Base-by-base conservation (phyloP, 2,888 invertebrate species). In the Tuberolachnus salignus region DNA sequence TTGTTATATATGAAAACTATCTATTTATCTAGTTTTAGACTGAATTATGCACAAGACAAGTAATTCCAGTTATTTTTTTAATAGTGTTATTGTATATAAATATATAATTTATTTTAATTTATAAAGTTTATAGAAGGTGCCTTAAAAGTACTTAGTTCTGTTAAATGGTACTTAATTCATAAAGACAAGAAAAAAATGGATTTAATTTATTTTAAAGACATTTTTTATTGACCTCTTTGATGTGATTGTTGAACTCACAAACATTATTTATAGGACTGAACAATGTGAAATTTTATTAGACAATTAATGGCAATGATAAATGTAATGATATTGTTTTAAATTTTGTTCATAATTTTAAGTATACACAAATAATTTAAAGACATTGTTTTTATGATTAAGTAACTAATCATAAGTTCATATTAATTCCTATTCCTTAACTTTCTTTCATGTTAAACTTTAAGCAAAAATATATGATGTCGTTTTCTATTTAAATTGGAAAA, bases 231-330 rank as follows among this genome's bases (percentile, higher is more conserved):
- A 73, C 73, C 51, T 51, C 63, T 44, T 64, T 44, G 53, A 74
- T 74, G 53, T 53, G 16, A 74, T 74, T 74, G 53, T 64, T 74
- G 16, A 63, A 74, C 53, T 74, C 73, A 53, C 53, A 53, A 74
- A 74, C 73, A 74, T 73, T 53, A 63, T 73, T 42, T 64, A 73
- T 74, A 64, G 73, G 73, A 74, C 73, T 74, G 73, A 74, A 73
- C 73, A 73, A 23, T 74, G 53, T 74, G 42, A 64, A 74, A 51
- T 51, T 72, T 34, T 51, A 23, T 53, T 64, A 74, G 63, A 64
- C 13, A 64, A 73, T 63, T 63, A 63, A 64, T 21, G 53, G 53
- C 73, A 74, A 74, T 74, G 64, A 73, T 49, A 19, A 44, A 55
- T 70, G 21, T 71, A 57, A 70, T 42, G 8, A 46, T 63, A 73